Evolutionary conservation across 2,113 vertebrate genomes (phyloP).

Genomic region (Megaceryle maxima): DNA sequence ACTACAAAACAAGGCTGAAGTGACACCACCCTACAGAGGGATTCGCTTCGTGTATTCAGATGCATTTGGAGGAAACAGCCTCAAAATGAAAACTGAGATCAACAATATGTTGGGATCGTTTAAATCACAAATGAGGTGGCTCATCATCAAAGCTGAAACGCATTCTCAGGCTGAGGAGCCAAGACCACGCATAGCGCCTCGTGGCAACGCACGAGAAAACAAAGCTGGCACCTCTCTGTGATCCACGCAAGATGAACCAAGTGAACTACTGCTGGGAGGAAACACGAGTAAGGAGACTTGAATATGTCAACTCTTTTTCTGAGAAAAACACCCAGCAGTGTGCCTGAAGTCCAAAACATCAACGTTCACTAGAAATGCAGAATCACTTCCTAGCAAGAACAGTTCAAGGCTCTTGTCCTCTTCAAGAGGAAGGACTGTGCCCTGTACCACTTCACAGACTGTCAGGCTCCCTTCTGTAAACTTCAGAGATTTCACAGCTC

Average conservation of each 20-base stretch:
- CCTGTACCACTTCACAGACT: background rate
- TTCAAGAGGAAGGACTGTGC: background rate
- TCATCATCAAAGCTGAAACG: background rate
- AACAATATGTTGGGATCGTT: background rate
- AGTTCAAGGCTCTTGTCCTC: background rate
- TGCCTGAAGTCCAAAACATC: background rate
- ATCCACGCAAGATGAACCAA: background rate
- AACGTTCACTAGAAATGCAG: background rate
- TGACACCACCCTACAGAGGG: fast-evolving
- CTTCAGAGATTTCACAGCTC: background rate
- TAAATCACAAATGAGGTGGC: background rate
- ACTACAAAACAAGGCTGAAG: background rate
- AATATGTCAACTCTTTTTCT: background rate
- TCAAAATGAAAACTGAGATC: background rate
- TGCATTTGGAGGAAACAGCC: background rate
- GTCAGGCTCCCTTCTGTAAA: background rate
- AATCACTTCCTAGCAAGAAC: background rate
- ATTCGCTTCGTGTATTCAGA: background rate
- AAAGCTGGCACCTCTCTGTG: background rate
- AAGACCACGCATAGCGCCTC: background rate
- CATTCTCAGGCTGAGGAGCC: background rate
- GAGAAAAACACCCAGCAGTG: background rate
- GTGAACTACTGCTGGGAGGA: background rate
- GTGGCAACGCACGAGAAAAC: background rate
- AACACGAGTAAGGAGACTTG: background rate